Percentiles rank a stretch among this genome's conserved stretches.
phyloP scores from a whole-genome alignment of 1,140 invertebrate genomes.

The Bombus waltoni region DNA sequence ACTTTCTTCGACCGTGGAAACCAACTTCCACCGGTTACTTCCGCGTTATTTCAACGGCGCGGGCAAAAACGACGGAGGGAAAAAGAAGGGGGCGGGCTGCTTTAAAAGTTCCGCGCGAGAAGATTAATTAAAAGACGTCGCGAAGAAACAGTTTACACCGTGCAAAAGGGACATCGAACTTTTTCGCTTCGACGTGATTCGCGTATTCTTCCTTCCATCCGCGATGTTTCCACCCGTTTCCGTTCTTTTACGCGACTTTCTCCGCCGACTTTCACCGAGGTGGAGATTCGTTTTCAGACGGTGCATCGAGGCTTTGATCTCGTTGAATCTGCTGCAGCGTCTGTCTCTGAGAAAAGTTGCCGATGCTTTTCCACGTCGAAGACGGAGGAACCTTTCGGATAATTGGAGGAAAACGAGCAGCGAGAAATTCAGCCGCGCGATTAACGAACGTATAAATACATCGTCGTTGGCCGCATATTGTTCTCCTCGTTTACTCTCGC shows the following conservation, averaged over 20 bases:
- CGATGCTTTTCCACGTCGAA: neutral
- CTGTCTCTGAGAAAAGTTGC: neutral
- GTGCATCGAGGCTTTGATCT: neutral
- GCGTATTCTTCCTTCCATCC: neutral
- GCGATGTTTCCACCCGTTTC: neutral
- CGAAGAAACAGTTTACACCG: slow-evolving; percentile 9
- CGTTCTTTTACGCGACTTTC: too few species aligned
- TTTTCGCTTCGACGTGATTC: slow-evolving; percentile 5
- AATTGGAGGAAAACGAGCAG: slow-evolving; percentile 2
- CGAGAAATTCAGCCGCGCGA: neutral
- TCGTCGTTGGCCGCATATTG: neutral
- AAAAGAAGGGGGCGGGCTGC: too few species aligned
- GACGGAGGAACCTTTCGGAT: neutral
- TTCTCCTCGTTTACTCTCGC: neutral
- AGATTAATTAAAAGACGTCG: slow-evolving; percentile 37
- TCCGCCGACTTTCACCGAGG: too few species aligned
- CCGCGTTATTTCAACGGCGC: neutral
- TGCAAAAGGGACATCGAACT: slow-evolving; percentile 8
- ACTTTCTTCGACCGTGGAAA: too few species aligned
- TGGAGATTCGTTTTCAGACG: neutral
- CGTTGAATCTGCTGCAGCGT: neutral
- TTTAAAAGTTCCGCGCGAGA: slow-evolving; percentile 11
- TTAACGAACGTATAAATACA: slow-evolving; percentile 31
- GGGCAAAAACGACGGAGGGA: too few species aligned
- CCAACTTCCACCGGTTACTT: neutral